Percentiles rank a stretch among this genome's conserved stretches.
These are phyloP conservation scores for Pelusios castaneus DNA, from an alignment of 2,113 vertebrate genomes.

Conservation along the genomic window DNA sequence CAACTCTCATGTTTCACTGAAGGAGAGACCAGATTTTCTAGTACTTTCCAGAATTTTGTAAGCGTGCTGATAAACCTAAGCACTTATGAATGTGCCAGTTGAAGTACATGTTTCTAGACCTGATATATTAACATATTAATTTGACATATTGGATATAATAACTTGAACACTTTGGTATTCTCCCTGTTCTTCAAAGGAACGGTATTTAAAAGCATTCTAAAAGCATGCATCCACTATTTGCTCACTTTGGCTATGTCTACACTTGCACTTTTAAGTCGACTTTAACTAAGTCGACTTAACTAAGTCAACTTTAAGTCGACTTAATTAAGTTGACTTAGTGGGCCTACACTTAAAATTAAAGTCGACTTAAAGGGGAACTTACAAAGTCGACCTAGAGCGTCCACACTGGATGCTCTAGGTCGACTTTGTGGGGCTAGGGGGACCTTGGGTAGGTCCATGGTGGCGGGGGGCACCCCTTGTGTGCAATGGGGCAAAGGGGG, in stretches of 20 bases:
- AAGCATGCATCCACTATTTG: background rate
- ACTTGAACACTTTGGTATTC: background rate
- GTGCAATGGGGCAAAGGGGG: too few species aligned
- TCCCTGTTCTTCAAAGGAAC: background rate
- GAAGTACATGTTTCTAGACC: background rate
- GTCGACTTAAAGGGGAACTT: too few species aligned
- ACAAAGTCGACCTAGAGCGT: too few species aligned
- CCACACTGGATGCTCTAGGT: too few species aligned
- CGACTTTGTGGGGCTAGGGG: too few species aligned
- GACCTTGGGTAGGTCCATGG: too few species aligned
- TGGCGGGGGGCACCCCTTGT: too few species aligned
- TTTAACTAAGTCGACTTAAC: too few species aligned
- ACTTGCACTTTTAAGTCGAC: too few species aligned
- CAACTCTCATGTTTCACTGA: background rate
- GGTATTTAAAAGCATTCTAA: background rate
- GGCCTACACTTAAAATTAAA: too few species aligned
- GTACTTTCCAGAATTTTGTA: slow-evolving; percentile 12
- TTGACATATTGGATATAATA: background rate
- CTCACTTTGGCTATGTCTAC: background rate
- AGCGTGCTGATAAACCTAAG: background rate
- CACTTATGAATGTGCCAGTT: background rate
- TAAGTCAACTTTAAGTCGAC: too few species aligned
- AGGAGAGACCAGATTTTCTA: background rate
- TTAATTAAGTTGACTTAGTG: too few species aligned
- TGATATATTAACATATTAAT: background rate